Conservation (phyloP, 2,113 vertebrate species). For the Taurulus bubalis region DNA sequence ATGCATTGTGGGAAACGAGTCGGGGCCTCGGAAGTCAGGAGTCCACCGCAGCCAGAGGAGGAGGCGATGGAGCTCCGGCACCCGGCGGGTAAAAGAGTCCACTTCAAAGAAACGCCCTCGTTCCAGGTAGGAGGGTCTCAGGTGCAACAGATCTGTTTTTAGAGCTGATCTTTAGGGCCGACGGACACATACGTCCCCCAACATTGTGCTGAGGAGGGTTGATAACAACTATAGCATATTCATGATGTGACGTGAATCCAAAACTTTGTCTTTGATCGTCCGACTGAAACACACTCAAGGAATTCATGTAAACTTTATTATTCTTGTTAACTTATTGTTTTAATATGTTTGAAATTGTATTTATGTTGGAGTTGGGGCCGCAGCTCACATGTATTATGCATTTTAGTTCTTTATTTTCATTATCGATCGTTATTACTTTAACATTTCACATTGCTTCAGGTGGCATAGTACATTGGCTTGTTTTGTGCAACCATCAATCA, state of each 20-base stretch:
- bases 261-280: too few species aligned
- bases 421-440: neutral
- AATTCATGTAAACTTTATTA: neutral
- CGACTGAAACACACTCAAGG: too few species aligned
- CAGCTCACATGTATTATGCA: neutral
- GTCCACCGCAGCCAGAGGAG: constrained; percentile 89
- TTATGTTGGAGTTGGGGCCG: neutral
- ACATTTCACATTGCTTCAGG: neutral
- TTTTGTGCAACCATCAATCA: neutral
- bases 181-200: too few species aligned
- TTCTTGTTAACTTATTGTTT: neutral
- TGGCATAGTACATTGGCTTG: neutral
- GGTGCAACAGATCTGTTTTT: neutral
- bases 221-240: too few species aligned
- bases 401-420: neutral
- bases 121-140: constrained; percentile 86
- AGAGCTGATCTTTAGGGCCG: neutral
- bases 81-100: constrained; percentile 69
- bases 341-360: neutral
- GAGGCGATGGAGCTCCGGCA: constrained; percentile 86
- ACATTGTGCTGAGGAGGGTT: too few species aligned
- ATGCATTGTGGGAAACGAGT: constrained; percentile 58
- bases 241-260: too few species aligned
- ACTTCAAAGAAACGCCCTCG: constrained; percentile 87
- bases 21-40: constrained; percentile 76